Evolutionary conservation across 2,888 invertebrate species (phyloP).

Genomic region (Cistogaster globosa): DNA sequence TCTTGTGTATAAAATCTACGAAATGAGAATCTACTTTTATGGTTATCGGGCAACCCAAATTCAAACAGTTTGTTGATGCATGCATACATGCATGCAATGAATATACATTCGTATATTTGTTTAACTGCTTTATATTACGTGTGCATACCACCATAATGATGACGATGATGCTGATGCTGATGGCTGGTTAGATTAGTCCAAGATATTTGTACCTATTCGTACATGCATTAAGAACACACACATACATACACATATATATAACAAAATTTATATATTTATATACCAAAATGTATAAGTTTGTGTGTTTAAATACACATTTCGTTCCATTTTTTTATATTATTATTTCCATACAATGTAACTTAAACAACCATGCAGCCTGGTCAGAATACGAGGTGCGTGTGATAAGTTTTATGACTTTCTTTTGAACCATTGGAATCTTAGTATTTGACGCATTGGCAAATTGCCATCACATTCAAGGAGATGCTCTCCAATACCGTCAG

Average conservation of each 20-base stretch:
- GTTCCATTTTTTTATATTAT: background rate
- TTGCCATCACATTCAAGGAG: too few species aligned
- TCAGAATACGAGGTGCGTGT: background rate
- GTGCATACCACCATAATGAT: conserved; percentile 66
- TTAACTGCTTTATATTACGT: conserved; percentile 63
- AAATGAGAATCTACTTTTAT: background rate
- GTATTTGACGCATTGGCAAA: too few species aligned
- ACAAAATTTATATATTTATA: background rate
- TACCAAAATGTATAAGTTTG: conserved; percentile 4
- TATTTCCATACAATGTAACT: conserved; percentile 65
- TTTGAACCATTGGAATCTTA: too few species aligned
- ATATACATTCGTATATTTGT: conserved; percentile 40
- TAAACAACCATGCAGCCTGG: conserved; percentile 41
- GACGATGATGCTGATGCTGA: conserved; percentile 56
- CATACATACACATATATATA: background rate
- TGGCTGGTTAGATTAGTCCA: conserved; percentile 68
- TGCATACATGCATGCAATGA: conserved; percentile 45
- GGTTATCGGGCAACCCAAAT: conserved; percentile 49
- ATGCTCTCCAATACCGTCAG: too few species aligned
- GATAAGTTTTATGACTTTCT: background rate
- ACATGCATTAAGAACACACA: conserved; percentile 29
- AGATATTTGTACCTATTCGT: conserved; percentile 56
- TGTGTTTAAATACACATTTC: conserved; percentile 32
- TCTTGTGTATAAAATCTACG: background rate
- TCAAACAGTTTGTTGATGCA: conserved; percentile 52